Evolutionary conservation across 2,888 invertebrate species (phyloP), one percentile per base, ranked within the genome.

Genomic region (Agapostemon virescens): DNA sequence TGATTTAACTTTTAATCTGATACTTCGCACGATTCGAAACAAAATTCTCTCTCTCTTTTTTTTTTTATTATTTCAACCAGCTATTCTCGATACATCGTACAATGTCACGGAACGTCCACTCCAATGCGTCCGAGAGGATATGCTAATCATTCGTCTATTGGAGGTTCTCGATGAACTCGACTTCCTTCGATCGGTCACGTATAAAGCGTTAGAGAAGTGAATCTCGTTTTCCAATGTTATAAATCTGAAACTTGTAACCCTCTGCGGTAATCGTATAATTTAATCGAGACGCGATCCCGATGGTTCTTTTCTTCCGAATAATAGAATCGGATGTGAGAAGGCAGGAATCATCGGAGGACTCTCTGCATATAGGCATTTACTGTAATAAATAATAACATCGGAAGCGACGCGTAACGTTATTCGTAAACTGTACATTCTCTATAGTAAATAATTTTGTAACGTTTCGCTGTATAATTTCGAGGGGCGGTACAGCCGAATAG

Each of bases 51-150:
- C 1, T 49, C 26, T 26, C 55, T 13, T 55, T 5, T n/a, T 26
- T 61, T 67, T 38, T 40, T 67, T 17, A 30, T 64, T 45, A 70
- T 13, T 77, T 38, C 7, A 38, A 9, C 9, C 17, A 58, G 30
- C 40, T 69, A 23, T 69, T 66, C 71, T 38, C 63, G 38, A 67
- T n/a, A 23, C 4, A 71, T 79, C 70, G 77, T 82, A 77, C 38
- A 84, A 79, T 82, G 77, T 82, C 77, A 79, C 85, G 75, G 38
- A 69, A 81, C 74, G 72, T n/a, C 36, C 45, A 61, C 40, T 55
- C 26, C 55, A 58, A 82, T 68, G 45, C 67, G 71, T 74, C 68
- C 33, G 70, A 67, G 49, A 63, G 26, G 26, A 52, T 55, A 36
- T 49, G 33, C 7, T 63, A 68, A 45, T 69, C 67, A 26, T 26